A percentile compares a stretch with the other conserved stretches of the same genome.
phyloP scores from a whole-genome alignment of 2,113 vertebrate genomes.

The Carollia perspicillata region DNA sequence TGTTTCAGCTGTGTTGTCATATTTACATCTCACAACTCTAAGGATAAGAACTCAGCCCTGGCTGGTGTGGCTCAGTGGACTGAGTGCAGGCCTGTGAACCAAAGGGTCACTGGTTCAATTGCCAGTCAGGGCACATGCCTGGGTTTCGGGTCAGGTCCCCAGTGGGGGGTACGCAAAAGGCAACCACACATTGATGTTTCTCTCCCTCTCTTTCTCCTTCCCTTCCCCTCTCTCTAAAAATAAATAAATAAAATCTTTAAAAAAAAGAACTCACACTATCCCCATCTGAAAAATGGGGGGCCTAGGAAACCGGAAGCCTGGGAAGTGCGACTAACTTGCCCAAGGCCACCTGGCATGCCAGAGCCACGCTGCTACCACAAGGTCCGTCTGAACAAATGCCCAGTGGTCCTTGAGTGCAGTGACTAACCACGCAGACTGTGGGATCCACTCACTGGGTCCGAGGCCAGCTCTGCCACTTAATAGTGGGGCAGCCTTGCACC shows the following conservation, averaged over 20 bases:
- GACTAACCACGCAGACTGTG: not conserved
- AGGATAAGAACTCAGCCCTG: too few relatives aligned
- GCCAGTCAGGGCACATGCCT: too few relatives aligned
- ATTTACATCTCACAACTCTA: not conserved
- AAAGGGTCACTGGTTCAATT: too few relatives aligned
- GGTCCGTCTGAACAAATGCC: not conserved
- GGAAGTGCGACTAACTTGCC: not conserved
- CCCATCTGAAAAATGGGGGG: not conserved
- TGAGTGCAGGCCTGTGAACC: too few relatives aligned
- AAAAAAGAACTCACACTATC: not conserved
- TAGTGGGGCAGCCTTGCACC: not conserved
- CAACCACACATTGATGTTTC: too few relatives aligned
- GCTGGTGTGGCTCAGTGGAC: too few relatives aligned
- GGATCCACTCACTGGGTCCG: not conserved
- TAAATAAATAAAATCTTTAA: too few relatives aligned
- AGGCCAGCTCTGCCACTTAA: not conserved
- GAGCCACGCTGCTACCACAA: not conserved
- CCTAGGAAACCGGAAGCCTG: not conserved
- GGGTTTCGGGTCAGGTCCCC: too few relatives aligned
- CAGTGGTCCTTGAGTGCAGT: accelerated
- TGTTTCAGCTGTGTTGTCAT: accelerated
- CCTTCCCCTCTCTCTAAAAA: too few relatives aligned
- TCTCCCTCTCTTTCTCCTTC: too few relatives aligned
- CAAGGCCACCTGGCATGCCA: not conserved
- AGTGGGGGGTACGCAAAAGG: too few relatives aligned